Conservation (phyloP, 1,140 invertebrate species). For the Drosophila chauvacae region DNA sequence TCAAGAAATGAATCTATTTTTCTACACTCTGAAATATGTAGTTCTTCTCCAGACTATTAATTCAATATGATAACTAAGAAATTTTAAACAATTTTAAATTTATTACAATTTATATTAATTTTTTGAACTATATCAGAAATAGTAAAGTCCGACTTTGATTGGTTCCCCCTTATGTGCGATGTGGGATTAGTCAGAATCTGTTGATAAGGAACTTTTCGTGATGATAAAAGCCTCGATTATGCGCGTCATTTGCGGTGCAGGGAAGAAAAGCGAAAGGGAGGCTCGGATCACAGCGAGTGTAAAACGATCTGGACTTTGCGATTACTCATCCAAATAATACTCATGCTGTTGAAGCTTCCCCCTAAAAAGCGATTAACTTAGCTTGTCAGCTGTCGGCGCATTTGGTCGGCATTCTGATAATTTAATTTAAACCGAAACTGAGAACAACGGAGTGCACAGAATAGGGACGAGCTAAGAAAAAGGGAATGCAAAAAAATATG, state of each 20-base stretch:
- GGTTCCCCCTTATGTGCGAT: not conserved
- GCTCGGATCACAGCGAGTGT: conserved; percentile 4
- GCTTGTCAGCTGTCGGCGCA: conserved; percentile 24
- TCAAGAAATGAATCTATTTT: too few species aligned
- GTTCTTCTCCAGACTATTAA: too few species aligned
- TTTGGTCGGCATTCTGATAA: conserved; percentile 45
- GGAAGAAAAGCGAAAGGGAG: conserved; percentile 12
- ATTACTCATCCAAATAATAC: conserved; percentile 30
- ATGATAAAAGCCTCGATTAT: conserved; percentile 18
- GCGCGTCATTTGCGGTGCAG: not conserved
- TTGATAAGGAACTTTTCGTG: conserved; percentile 25
- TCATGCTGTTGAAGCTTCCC: conserved; percentile 12
- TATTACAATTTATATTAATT: too few species aligned
- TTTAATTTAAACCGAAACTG: conserved; percentile 57
- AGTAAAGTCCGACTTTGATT: not conserved
- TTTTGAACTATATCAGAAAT: not conserved
- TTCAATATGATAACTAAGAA: too few species aligned
- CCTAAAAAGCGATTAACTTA: conserved; percentile 11
- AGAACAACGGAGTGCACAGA: conserved; percentile 42
- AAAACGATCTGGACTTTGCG: conserved; percentile 20
- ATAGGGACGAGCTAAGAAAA: conserved; percentile 7
- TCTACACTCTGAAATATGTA: not conserved
- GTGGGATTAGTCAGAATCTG: conserved; percentile 20
- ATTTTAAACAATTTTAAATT: too few species aligned
- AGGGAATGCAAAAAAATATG: conserved; percentile 15